Evolutionary conservation across 1,140 invertebrate genomes (phyloP).

Genomic region (Pseudoatta argentina): DNA sequence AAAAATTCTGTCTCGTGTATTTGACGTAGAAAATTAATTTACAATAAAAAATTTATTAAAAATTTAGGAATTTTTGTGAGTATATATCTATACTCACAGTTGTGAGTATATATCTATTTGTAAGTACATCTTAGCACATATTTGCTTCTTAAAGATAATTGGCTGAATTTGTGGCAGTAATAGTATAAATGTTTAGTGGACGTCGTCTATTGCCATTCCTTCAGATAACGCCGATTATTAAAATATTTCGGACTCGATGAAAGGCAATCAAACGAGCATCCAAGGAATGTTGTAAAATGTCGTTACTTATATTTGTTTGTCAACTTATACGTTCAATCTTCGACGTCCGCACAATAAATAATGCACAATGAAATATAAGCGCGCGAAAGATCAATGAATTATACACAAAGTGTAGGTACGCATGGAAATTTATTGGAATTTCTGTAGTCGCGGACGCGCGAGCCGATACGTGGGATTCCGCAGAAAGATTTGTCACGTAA

Average conservation of each 20-base stretch:
- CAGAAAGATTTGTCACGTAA: conserved; percentile 31
- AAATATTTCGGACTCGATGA: conserved; percentile 27
- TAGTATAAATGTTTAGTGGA: not conserved
- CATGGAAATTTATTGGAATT: conserved; percentile 40
- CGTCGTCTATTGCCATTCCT: not conserved
- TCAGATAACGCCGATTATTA: not conserved
- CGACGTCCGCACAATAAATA: not conserved
- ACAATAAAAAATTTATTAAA: no score
- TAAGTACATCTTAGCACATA: not conserved
- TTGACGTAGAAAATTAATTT: no score
- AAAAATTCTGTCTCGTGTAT: no score
- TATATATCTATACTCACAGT: no score
- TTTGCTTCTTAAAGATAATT: not conserved
- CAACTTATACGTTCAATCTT: conserved; percentile 20
- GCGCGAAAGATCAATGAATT: conserved; percentile 37
- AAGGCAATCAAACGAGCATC: not conserved
- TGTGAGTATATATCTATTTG: no score
- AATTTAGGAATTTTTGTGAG: no score
- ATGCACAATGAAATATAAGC: conserved; percentile 37
- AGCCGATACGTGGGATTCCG: conserved; percentile 21
- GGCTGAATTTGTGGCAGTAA: not conserved
- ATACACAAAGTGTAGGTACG: not conserved
- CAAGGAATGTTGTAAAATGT: conserved; percentile 33
- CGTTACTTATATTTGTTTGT: conserved; percentile 49
- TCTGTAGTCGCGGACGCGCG: not conserved